Base-by-base conservation (phyloP, 92 coral and sea anemone genomes). In the Phenganax stokvisi region DNA sequence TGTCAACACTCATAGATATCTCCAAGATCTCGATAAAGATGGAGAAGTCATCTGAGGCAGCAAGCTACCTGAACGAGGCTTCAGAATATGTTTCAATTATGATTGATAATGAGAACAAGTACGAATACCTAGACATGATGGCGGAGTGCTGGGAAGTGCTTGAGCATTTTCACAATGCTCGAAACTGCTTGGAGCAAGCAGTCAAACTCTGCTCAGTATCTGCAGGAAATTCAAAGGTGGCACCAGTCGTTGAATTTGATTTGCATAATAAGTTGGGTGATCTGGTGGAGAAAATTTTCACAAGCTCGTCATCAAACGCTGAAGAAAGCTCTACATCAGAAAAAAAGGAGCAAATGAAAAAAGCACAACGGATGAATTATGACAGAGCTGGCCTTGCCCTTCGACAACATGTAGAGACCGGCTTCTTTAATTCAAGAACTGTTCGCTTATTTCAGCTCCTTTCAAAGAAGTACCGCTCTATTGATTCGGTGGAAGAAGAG, bases 221-320 rank as follows among this genome's bases (percentile, higher is more conserved):
- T 76, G 81, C 81, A 76, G 28, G 30, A 55, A 76, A 57, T 76
- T 69, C 69, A 0, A 30, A 61, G 27, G 60, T 29, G 47, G 65
- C 57, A 0, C 81, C 81, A 15, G 15, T 76, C 13, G 37, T 3
- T 9, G 70, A 76, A 57, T 59, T 57, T 52, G 13, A 10, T 15
- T 51, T 76, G 54, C 65, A 76, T 29, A 71, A 59, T 15, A 59
- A 76, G 81, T 70, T 76, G 30, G 81, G 81, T 12, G 70, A 76
- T 28, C 60, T 76, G 81, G 81, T 55, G 25, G 52, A 44, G 51
- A 59, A 60, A 20, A 12, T 12, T 53, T 0, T 6, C 7, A 44
- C 20, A 10, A 6, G 7, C 29, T 10, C 8, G 11, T 28, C 70
- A 28, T 0, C 29, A 30, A 7, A 64, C 70, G 10, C 31, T 56